phyloP scores from a whole-genome alignment of 2,888 invertebrate genomes.

The Pemphredon lugubris region DNA sequence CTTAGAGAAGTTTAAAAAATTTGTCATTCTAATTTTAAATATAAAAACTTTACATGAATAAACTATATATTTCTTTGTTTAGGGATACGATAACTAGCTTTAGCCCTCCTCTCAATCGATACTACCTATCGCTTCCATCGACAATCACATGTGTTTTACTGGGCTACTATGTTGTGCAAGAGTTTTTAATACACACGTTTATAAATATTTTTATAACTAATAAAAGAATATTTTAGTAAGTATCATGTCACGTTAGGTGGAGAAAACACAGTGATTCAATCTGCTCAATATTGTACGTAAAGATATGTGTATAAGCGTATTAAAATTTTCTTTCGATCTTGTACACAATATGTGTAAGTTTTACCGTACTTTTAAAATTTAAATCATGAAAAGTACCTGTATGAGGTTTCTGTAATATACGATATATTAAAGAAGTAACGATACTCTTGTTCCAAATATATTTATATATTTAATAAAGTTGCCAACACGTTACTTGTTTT shows the following conservation, averaged over 20 bases:
- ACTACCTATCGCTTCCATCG: constrained; percentile 3
- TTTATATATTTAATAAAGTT: background rate
- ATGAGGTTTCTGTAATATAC: constrained; percentile 2
- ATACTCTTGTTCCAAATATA: background rate
- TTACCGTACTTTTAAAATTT: background rate
- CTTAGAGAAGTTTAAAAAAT: too few relatives aligned
- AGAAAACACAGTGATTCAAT: background rate
- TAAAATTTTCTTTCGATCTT: background rate
- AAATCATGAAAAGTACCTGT: constrained; percentile 9
- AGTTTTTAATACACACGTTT: background rate
- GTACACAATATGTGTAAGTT: constrained; percentile 1
- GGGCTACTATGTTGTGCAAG: background rate
- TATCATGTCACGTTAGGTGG: background rate
- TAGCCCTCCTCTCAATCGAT: constrained; percentile 8
- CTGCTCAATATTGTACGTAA: constrained; percentile 6
- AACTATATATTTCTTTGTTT: constrained; percentile 27
- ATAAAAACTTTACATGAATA: too few relatives aligned
- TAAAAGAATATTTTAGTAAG: background rate
- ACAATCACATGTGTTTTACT: background rate
- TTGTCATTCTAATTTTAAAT: too few relatives aligned
- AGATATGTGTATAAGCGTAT: background rate
- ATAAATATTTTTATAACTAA: constrained; percentile 1
- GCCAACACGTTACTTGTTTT: background rate
- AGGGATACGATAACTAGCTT: constrained; percentile 38
- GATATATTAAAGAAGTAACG: constrained; percentile 4